These are phyloP conservation scores for Neomorphus geoffroyi DNA, from an alignment of 2,797 vertebrate genomes.

Conservation along the genomic window DNA sequence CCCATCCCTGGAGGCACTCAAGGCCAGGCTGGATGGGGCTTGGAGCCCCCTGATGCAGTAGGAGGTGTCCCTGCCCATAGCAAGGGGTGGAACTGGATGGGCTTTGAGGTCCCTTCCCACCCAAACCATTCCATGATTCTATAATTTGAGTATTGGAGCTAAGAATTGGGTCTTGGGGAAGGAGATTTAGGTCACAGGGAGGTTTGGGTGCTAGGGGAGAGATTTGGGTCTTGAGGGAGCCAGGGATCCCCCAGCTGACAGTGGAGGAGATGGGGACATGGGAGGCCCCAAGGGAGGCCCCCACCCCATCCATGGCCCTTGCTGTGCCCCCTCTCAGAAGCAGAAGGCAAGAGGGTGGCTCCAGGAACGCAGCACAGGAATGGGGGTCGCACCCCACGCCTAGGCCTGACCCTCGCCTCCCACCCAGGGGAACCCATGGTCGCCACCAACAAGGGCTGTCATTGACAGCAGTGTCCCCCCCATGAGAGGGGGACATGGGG, in stretches of 20 bases:
- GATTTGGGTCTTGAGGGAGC: not conserved
- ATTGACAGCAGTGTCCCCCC: not conserved
- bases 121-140: too few species aligned
- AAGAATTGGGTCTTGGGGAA: not conserved
- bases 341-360: not conserved
- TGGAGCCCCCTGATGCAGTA: too few species aligned
- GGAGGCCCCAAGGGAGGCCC: not conserved
- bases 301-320: not conserved
- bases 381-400: not conserved
- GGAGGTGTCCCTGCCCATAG: too few species aligned
- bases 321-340: rapidly evolving
- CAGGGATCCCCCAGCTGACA: rapidly evolving
- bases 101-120: too few species aligned
- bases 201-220: too few species aligned
- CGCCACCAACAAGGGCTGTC: slow-evolving; percentile 18
- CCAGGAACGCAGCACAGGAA: not conserved
- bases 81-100: too few species aligned
- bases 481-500: not conserved
- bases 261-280: not conserved
- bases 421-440: not conserved
- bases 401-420: not conserved
- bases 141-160: too few species aligned
- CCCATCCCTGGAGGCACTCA: too few species aligned
- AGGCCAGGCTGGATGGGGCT: too few species aligned
- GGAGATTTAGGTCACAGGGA: too few species aligned